A percentile compares a stretch with the other conserved stretches of the same genome.
phyloP scores from a whole-genome alignment of 2,888 invertebrate genomes.

The Drosophila flavopinicola region DNA sequence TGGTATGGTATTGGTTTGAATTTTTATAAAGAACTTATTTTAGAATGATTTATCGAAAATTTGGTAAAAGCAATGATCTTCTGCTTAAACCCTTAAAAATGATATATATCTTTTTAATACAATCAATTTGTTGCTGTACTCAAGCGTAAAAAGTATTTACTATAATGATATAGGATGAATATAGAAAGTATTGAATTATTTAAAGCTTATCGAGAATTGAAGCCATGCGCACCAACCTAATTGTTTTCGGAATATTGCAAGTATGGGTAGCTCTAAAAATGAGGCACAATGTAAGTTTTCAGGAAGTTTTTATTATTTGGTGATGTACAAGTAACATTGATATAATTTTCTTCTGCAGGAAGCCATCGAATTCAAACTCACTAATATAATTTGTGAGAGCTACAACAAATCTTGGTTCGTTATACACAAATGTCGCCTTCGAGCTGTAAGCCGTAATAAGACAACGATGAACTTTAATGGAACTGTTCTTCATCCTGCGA shows the following conservation, averaged over 20 bases:
- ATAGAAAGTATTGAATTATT: too few relatives aligned
- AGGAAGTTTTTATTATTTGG: neutral
- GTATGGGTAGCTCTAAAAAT: neutral
- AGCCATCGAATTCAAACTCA: constrained; percentile 36
- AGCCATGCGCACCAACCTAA: neutral
- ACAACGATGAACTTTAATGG: constrained; percentile 27
- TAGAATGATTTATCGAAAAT: too few relatives aligned
- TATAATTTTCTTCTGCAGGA: constrained; percentile 28
- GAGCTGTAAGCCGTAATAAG: constrained; percentile 28
- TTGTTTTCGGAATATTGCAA: neutral
- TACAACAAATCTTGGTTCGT: constrained; percentile 39
- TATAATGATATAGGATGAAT: neutral
- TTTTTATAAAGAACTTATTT: too few relatives aligned
- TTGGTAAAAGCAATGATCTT: too few relatives aligned
- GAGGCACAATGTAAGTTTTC: neutral
- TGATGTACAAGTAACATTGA: too few relatives aligned
- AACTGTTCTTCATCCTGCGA: constrained; percentile 18
- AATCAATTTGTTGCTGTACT: too few relatives aligned
- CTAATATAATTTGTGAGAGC: constrained; percentile 38
- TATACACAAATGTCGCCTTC: constrained; percentile 36
- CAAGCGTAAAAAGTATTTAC: too few relatives aligned
- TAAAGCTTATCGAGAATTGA: neutral
- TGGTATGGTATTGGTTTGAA: too few relatives aligned
- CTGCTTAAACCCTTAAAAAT: too few relatives aligned
- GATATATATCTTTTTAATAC: too few relatives aligned